Evolutionary conservation across 2,113 vertebrate species (phyloP), one percentile per base, ranked within the genome.

Genomic region (Neogale vison): DNA sequence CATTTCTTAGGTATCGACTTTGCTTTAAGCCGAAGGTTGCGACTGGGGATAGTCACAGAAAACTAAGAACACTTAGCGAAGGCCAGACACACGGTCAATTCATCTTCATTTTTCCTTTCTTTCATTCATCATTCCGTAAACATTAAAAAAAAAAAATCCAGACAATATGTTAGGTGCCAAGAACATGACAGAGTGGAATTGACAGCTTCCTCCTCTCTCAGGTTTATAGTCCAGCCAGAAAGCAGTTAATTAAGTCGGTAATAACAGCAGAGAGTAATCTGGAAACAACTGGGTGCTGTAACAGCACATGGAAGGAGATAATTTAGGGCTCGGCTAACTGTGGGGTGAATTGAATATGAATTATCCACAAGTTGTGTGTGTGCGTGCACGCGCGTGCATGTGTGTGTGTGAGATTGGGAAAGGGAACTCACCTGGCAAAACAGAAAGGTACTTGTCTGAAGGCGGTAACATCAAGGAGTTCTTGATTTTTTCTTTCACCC

Each of bases 151-250:
- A 81, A 50, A n/a, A 57, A 50, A 45, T 77, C 34, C 7, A n/a
- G 55, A 29, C 82, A 82, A 11, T 77, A 91, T 67, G 52, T 31
- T 82, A 97, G 83, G 57, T 86, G 97, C 89, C 92, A 93, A 83
- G 65, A 74, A 86, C 61, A 47, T 89, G 81, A 96, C 71, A 63
- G 63, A 94, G 13, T 84, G 50, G n/a, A 97, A 42, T 0, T 57
- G 95, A 74, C 89, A 88, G 72, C 36, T 86, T 84, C 50, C 50
- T n/a, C 9, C 3, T 59, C 59, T 85, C 65, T 7, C 59, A 12
- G 45, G 81, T 74, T 89, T 71, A n/a, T 42, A n/a, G 47, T 82
- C n/a, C 15, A 91, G 50, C 17, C 72, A 94, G 81, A 87, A 47
- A 82, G 86, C 47, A 65, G n/a, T 69, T 71, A 71, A 90, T 81